A percentile compares a stretch with the other conserved stretches of the same genome.
Conservation (phyloP, 30 jellyfish, hydroid and myxozoan genomes). For the Hydra vulgaris region DNA sequence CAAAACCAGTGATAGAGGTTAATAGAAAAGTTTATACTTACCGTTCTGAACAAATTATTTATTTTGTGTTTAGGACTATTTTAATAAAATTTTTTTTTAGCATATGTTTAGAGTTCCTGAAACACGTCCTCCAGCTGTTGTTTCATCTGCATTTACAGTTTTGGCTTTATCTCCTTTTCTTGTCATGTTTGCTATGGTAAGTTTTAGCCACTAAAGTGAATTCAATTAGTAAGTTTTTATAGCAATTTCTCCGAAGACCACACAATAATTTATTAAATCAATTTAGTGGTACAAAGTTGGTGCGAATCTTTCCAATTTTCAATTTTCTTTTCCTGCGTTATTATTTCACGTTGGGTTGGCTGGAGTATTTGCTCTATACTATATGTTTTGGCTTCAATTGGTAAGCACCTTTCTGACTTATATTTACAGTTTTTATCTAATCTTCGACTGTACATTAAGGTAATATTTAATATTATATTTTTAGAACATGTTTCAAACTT, state of each 20-base stretch:
- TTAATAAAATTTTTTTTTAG: constrained; percentile 20
- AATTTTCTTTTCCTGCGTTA: constrained; percentile 49
- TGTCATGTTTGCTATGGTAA: constrained; percentile 75
- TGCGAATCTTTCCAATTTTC: constrained; percentile 68
- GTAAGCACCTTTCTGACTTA: too few relatives aligned
- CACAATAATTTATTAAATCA: too few relatives aligned
- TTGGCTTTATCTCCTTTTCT: constrained; percentile 59
- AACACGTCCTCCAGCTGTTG: constrained; percentile 70
- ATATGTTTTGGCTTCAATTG: constrained; percentile 71
- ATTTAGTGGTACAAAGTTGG: constrained; percentile 85
- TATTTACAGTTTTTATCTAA: too few relatives aligned
- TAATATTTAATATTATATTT: background rate
- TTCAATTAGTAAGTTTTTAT: background rate
- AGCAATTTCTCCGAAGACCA: too few relatives aligned
- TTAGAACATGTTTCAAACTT: constrained; percentile 84
- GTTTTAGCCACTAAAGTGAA: background rate
- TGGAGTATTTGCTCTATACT: constrained; percentile 63
- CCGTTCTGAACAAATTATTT: background rate
- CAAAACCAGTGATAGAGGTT: constrained; percentile 86
- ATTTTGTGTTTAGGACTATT: background rate
- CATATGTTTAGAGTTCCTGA: constrained; percentile 97
- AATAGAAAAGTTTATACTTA: background rate
- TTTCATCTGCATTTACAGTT: constrained; percentile 78
- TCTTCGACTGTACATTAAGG: background rate
- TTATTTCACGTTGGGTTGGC: constrained; percentile 86